Evolutionary conservation across 2,888 invertebrate species (phyloP).

Genomic region (Eurois occulta): DNA sequence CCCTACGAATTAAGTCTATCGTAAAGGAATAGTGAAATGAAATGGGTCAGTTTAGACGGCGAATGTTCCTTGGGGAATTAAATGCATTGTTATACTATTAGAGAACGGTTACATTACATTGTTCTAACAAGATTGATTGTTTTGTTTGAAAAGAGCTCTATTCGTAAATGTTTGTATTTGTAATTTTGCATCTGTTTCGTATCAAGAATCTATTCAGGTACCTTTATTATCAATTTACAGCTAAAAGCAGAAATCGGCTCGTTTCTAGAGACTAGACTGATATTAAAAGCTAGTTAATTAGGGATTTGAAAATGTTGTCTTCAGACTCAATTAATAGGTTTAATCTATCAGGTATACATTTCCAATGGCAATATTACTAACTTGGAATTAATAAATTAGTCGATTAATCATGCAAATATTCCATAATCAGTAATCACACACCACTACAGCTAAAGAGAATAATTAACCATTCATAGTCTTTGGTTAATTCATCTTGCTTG

Average conservation of each 20-base stretch:
- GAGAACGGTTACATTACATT: conserved; percentile 16
- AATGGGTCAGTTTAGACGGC: conserved; percentile 62
- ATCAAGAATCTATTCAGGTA: conserved; percentile 11
- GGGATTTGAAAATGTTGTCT: neutral
- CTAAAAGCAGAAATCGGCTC: neutral
- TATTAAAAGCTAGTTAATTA: neutral
- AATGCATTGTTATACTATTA: conserved; percentile 40
- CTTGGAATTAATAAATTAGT: conserved; percentile 27
- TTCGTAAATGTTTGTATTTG: conserved; percentile 24
- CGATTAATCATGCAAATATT: conserved; percentile 20
- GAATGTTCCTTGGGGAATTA: conserved; percentile 51
- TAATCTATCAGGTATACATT: neutral
- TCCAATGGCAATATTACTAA: neutral
- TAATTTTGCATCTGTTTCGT: conserved; percentile 8
- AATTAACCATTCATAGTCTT: conserved; percentile 49
- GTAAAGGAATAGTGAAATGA: conserved; percentile 63
- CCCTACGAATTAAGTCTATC: conserved; percentile 65
- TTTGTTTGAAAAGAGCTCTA: conserved; percentile 6
- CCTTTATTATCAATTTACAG: neutral
- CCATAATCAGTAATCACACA: neutral
- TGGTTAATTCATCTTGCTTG: conserved; percentile 51
- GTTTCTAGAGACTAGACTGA: neutral
- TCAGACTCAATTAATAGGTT: neutral
- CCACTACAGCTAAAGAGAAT: conserved; percentile 35
- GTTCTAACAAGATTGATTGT: conserved; percentile 18